Base-by-base conservation (phyloP, 2,888 invertebrate species). In the Dilophus febrilis region DNA sequence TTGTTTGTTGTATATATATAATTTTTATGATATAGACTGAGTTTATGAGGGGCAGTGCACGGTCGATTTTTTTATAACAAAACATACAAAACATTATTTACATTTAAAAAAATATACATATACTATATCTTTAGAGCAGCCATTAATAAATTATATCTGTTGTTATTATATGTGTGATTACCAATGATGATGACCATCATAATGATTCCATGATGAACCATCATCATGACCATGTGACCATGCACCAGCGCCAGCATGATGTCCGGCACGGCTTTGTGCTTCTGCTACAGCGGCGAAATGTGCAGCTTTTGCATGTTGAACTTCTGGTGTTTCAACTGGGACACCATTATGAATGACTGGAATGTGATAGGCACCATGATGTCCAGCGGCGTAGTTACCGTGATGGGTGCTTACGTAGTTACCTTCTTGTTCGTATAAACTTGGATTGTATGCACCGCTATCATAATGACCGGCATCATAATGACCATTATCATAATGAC, bases 291-390 rank as follows among this genome's bases (percentile, higher is more conserved):
- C 61, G 27, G 52, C 59, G 40, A 62, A 52, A 42, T 62, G 61
- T 13, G 62, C 59, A 41, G 61, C 62, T 44, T 61, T 60, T 12
- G 62, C 63, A 29, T 61, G 59, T 48, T 63, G 63, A 29, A 68
- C 67, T 54, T 67, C 68, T 8, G 66, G 64, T 22, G 67, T 66
- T 50, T 68, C 67, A 7, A 65, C 55, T 36, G 67, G 67, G 27
- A 65, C 62, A 39, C 64, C 66, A 43, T 66, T 64, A 42, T 60
- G 61, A 47, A 64, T 64, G 43, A 63, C 56, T 33, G 64, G 64
- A 44, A 63, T 59, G 44, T 64, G 64, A 36, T 59, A 56, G 42
- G 64, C 58, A 41, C 64, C 63, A 38, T 60, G 56, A 35, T 58
- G 56, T 28, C 52, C 53, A 36, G 51, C 48, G 35, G 54, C 51